Evolutionary conservation across 2,888 invertebrate species (phyloP), one percentile per base, ranked within the genome.

Genomic region (Ametastegia equiseti): DNA sequence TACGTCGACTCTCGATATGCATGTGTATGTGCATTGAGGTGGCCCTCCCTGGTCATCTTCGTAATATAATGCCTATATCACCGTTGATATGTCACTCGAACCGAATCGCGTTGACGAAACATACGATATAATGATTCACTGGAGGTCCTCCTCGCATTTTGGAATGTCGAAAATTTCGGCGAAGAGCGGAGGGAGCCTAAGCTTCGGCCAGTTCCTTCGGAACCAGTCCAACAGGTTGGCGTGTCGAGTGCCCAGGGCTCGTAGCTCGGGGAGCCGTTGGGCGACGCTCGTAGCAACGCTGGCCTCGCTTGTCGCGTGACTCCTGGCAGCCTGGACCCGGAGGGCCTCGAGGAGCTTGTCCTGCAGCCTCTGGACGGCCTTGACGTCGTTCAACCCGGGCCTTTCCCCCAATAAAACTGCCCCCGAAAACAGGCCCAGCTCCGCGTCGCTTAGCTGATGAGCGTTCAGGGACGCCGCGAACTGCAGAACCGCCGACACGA

Each of bases 111-210:
- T 15, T 27, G 27, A 15, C 15, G 60, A 67, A 39, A 39, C 39
- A 39, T 19, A 39, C 11, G 19, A 11, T 36, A 19, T 67, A 19
- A 54, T 87, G 85, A 77, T 89, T 92, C 88, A 92, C 86, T 92
- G 92, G 82, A 92, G 90, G 90, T 96, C 96, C 89, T 96, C 96
- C 90, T 96, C 96, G 88, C 94, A 94, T 92, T 96, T 97, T 86
- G 98, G 97, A 92, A 99, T 98, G 94, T 99, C 98, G 93, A 98
- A 99, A 88, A 98, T 98, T 93, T 99, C 99, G 47, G 98, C 96
- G 92, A 98, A 99, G 80, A 99, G 94, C 2, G 98, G 98, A 69
- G 98, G 98, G 87, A 98, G 94, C 83, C 96, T 94, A 82, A 97
- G 94, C 88, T 95, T 95, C 82, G 95, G 94, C 98, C 98, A 98